phyloP scores from a whole-genome alignment of 1,140 invertebrate genomes.

The Hyles vespertilio region DNA sequence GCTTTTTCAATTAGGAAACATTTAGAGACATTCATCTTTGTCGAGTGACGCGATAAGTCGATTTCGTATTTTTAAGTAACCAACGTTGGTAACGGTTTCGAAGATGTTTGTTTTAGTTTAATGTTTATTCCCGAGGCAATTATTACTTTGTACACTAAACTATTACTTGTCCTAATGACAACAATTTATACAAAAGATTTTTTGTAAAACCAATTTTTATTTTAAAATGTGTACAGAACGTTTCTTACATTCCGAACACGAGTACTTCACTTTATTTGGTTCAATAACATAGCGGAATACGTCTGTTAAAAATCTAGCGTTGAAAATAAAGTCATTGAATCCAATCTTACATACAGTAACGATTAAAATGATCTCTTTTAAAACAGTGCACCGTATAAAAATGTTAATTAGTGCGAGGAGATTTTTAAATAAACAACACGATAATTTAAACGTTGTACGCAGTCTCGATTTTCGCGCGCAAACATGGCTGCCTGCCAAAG shows the following conservation, averaged over 20 bases:
- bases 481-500: slow-evolving; percentile 40
- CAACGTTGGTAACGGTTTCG: neutral
- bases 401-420: slow-evolving; percentile 4
- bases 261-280: no score
- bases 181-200: no score
- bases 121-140: no score
- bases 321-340: neutral
- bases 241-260: no score
- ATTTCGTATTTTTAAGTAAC: slow-evolving; percentile 7
- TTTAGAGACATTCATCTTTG: slow-evolving; percentile 23
- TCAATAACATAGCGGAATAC: no score
- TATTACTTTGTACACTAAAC: no score
- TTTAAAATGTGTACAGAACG: no score
- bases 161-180: no score
- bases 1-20: slow-evolving; percentile 51
- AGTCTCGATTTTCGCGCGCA: slow-evolving; percentile 19
- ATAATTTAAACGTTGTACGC: slow-evolving; percentile 32
- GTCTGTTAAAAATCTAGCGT: neutral
- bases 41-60: slow-evolving; percentile 7
- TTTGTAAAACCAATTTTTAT: no score
- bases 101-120: neutral
- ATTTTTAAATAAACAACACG: slow-evolving; percentile 13
- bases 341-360: neutral
- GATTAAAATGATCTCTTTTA: neutral
- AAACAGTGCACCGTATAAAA: slow-evolving; percentile 1